Percentiles rank a stretch among this genome's conserved stretches.
Evolutionary conservation across 2,113 vertebrate genomes (phyloP).

Genomic region (Chaenogobius annularis): DNA sequence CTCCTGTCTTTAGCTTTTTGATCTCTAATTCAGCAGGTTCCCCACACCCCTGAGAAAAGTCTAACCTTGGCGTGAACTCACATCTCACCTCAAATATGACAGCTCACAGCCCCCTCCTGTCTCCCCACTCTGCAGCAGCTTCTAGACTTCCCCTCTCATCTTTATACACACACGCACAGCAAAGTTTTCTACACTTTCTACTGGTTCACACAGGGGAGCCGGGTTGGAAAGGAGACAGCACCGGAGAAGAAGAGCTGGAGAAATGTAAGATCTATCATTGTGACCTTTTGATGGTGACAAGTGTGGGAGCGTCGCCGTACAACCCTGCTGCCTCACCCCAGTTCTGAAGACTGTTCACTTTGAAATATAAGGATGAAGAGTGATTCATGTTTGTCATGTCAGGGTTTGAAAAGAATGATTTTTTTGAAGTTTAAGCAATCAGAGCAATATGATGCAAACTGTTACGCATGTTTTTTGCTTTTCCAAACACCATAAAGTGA

Average conservation of each 20-base stretch:
- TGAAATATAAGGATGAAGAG: slow-evolving; percentile 39
- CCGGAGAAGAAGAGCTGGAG: slow-evolving; percentile 39
- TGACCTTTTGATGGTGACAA: slow-evolving; percentile 70
- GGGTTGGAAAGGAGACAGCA: slow-evolving; percentile 46
- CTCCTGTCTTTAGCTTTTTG: slow-evolving; percentile 46
- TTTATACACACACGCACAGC: slow-evolving; percentile 29
- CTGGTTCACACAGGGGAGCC: slow-evolving; percentile 28
- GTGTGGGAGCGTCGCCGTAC: slow-evolving; percentile 40
- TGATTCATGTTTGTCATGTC: slow-evolving; percentile 17
- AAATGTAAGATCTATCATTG: slow-evolving; percentile 57
- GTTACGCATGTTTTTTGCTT: background rate
- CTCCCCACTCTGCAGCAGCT: slow-evolving; percentile 44
- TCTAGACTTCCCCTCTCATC: slow-evolving; percentile 52
- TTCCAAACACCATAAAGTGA: background rate
- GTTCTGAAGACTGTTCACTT: slow-evolving; percentile 5
- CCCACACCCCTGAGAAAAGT: slow-evolving; percentile 70
- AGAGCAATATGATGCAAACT: background rate
- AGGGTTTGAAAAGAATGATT: background rate
- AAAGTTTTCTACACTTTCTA: slow-evolving; percentile 51
- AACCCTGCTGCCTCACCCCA: slow-evolving; percentile 26
- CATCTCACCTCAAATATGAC: slow-evolving; percentile 71
- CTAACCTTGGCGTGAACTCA: slow-evolving; percentile 72
- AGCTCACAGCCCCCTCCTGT: slow-evolving; percentile 67
- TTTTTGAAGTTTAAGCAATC: slow-evolving; percentile 25
- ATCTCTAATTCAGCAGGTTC: slow-evolving; percentile 61